Evolutionary conservation across 2,797 vertebrate genomes (phyloP), one percentile per base, ranked within the genome.

Genomic region (Hoplostethus mediterraneus): DNA sequence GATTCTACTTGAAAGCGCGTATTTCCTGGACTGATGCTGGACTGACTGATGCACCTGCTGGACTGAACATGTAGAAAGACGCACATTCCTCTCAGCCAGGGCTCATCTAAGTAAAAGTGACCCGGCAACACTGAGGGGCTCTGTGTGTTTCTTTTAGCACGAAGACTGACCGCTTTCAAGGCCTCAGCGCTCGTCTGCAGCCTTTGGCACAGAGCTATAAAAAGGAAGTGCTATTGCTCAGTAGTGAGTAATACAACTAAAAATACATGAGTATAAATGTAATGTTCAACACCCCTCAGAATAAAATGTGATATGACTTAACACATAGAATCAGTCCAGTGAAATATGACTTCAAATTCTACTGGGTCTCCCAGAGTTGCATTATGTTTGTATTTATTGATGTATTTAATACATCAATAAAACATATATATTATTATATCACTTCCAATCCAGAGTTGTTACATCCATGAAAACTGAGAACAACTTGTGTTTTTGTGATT

Each of bases 141-240:
- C 8, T 11, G 9, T 10, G 40, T 11, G 40, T 42, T 42, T 42
- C 40, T 42, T 42, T 47, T 14, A 30, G 47, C 14, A 47, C 16
- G n/a, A 47, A 47, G 45, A 16, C 13, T 5, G 13, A 67, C 80
- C 38, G 54, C 69, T 75, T 71, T 38, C 69, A 83, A 87, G 77
- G 77, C 82, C 82, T 87, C 79, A 85, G 68, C 85, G 87, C 74
- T 85, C 83, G 86, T 89, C 81, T 73, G 74, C 44, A 72, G 73
- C 42, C 51, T 61, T 63, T 75, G 76, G 62, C 78, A n/a, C 17
- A 57, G 55, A 61, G 54, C 71, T 88, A 80, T 79, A 58, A 85
- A 69, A 8, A 75, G 51, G 85, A 73, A 86, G 77, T 61, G 25
- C 28, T 63, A 83, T 58, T 67, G 72, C 58, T 67, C 36, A 58